Percentiles rank a stretch among this genome's conserved stretches.
Conservation (phyloP, 2,113 vertebrate genomes). For the Lagenorhynchus albirostris region DNA sequence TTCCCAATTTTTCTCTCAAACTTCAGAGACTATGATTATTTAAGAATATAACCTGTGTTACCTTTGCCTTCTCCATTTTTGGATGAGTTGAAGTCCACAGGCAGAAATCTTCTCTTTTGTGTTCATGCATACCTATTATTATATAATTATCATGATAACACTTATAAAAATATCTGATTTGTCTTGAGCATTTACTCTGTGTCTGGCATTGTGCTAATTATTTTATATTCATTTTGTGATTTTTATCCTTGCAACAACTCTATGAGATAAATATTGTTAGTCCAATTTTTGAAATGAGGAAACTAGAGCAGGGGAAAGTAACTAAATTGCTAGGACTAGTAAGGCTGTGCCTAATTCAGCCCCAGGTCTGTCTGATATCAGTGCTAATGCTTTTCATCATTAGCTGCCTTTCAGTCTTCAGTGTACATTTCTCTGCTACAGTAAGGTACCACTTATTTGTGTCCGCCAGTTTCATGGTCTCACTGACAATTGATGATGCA, state of each 20-base stretch:
- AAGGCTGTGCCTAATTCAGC: background rate
- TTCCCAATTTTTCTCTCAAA: background rate
- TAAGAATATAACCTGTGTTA: background rate
- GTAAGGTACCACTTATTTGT: background rate
- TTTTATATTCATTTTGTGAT: constrained; percentile 7
- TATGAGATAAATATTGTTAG: background rate
- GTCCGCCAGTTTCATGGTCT: background rate
- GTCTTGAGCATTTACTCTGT: background rate
- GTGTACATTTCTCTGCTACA: background rate
- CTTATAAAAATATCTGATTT: background rate
- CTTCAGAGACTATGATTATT: background rate
- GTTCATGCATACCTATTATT: background rate
- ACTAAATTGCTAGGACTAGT: background rate
- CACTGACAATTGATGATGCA: background rate
- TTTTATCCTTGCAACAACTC: background rate
- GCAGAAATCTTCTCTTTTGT: background rate
- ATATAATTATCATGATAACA: background rate
- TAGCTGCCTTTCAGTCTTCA: background rate
- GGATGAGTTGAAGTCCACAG: background rate
- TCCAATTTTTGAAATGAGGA: background rate
- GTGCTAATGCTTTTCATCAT: background rate
- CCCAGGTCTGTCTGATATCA: background rate
- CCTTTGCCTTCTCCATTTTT: background rate
- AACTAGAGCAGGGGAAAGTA: background rate
- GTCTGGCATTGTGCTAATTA: background rate